phyloP scores from a whole-genome alignment of 1,140 invertebrate genomes.

The Pseudomyrmex sp. region DNA sequence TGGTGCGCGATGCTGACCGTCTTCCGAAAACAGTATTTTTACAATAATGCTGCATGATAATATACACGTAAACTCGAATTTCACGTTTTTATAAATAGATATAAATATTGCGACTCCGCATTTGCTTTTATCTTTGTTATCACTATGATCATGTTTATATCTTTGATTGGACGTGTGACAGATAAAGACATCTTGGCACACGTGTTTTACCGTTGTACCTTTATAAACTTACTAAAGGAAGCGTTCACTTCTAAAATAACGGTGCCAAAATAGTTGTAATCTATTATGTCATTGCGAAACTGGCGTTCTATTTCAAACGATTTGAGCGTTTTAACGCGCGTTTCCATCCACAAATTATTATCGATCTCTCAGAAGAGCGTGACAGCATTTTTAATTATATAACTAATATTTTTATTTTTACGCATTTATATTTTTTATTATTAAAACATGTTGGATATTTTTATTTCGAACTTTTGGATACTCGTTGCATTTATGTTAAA shows the following conservation, averaged over 20 bases:
- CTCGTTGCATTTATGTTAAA: too few relatives aligned
- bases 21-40: background rate
- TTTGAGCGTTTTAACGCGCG: background rate
- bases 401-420: too few relatives aligned
- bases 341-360: background rate
- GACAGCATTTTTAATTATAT: background rate
- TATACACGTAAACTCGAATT: background rate
- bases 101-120: background rate
- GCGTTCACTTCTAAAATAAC: background rate
- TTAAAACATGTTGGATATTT: too few relatives aligned
- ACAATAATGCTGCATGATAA: slow-evolving; percentile 13
- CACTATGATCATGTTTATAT: slow-evolving; percentile 28
- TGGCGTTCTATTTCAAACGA: background rate
- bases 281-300: slow-evolving; percentile 27
- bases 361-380: background rate
- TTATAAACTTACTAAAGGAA: slow-evolving; percentile 6
- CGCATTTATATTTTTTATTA: too few relatives aligned
- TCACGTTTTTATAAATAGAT: background rate
- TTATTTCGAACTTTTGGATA: too few relatives aligned
- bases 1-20: slow-evolving; percentile 34
- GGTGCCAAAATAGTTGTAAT: slow-evolving; percentile 40
- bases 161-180: background rate
- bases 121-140: slow-evolving; percentile 45
- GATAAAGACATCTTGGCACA: slow-evolving; percentile 15
- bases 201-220: background rate